Percentiles rank a stretch among this genome's conserved stretches.
Evolutionary conservation across 2,888 invertebrate species (phyloP).

Genomic region (Mesorhabditis spiculigera): DNA sequence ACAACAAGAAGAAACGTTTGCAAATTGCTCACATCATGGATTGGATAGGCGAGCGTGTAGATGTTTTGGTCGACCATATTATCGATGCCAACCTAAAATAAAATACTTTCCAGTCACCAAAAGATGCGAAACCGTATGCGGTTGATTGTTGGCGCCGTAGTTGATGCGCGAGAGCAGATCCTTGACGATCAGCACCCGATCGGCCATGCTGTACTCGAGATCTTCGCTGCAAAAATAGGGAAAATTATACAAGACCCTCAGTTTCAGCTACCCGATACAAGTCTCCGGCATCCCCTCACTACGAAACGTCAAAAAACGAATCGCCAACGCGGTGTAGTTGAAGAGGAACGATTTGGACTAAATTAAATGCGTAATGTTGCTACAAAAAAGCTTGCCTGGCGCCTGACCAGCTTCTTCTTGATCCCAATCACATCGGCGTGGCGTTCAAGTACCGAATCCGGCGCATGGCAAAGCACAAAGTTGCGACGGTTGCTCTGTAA

Average conservation of each 20-base stretch:
- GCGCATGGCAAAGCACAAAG: neutral
- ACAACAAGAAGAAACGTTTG: neutral
- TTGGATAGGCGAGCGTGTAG: conserved; percentile 2
- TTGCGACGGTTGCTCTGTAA: neutral
- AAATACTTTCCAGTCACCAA: neutral
- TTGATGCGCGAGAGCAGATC: neutral
- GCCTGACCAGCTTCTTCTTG: neutral
- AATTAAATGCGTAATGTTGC: neutral
- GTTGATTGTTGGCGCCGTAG: neutral
- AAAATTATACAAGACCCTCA: too few species aligned
- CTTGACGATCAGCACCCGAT: conserved; percentile 1
- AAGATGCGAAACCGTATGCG: too few species aligned
- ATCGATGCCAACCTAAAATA: neutral
- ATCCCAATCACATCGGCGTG: neutral
- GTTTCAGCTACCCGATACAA: neutral
- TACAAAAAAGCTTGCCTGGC: neutral
- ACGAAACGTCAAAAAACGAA: conserved; percentile 1
- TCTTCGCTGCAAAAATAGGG: neutral
- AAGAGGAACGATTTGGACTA: neutral
- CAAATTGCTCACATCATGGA: neutral
- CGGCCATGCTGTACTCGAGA: neutral
- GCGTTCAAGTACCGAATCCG: neutral
- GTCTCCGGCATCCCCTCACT: neutral
- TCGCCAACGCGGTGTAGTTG: neutral
- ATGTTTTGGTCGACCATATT: conserved; percentile 3